Evolutionary conservation across 1,140 invertebrate genomes (phyloP), one percentile per base, ranked within the genome.

Genomic region (Trichonephila clavipes): DNA sequence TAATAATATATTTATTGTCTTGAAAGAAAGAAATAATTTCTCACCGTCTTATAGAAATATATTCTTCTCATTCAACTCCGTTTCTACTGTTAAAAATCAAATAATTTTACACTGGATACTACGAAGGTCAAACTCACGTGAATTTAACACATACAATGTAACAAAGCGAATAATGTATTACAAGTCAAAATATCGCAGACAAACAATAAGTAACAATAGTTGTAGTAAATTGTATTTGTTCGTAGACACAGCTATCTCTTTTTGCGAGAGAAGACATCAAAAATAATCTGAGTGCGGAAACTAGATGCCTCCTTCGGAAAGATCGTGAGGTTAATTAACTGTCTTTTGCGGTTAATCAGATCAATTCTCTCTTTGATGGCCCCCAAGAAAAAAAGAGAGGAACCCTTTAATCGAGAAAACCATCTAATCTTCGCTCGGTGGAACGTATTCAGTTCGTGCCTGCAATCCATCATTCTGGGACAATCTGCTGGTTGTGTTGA

Each of bases 301-400:
- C 72, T 16, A 28, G 72, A 24, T 28, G 19, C 51, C 82, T 58
- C 72, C 21, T 59, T 58, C 82, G 12, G 19, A 24, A 83, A 44
- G 51, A n/a, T 59, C 82, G 2, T 58, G 44, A 51, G 82, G 51
- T 88, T 88, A 88, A 88, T 88, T 88, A 88, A 88, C 86, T 64
- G 59, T 88, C 86, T 64, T 88, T 88, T 88, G 86, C 86, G 86
- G 86, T 88, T 88, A 88, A 88, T 88, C 86, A 88, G 86, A 88
- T 40, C 86, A 51, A 58, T 83, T 51, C 44, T 51, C 82, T 24
- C 82, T 58, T 83, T 83, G 82, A 83, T 51, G 82, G 40, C 44
- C 19, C 82, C 1, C 28, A 24, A 66, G 64, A 64, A 88, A 88
- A 87, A 88, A 28, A 40, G 86, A 40, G 86, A 44, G 51, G 28